Conservation (phyloP, 2,797 vertebrate species). For the Tangara arthus region DNA sequence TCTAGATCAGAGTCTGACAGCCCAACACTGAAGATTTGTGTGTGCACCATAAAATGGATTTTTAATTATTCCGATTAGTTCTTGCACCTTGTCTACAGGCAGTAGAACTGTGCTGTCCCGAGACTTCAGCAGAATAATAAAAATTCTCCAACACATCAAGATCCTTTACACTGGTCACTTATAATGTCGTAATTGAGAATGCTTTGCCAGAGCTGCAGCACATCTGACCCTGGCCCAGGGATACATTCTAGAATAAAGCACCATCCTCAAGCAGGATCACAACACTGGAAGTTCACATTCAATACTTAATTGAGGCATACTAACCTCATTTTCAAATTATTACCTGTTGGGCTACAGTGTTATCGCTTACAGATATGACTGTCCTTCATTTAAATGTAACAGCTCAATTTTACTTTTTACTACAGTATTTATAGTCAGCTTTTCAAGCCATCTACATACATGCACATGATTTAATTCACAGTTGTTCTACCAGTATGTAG, state of each 20-base stretch:
- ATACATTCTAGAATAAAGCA: neutral
- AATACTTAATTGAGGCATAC: neutral
- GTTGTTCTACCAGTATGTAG: rapidly evolving
- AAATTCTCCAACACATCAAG: neutral
- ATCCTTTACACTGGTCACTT: neutral
- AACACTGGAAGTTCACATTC: neutral
- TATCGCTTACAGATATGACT: neutral
- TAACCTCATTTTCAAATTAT: neutral
- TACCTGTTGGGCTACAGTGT: neutral
- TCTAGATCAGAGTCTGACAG: neutral
- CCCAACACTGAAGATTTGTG: neutral
- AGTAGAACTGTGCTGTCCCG: neutral
- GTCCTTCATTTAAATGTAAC: rapidly evolving
- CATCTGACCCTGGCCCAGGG: neutral
- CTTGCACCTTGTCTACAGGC: neutral
- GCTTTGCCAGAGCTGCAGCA: neutral
- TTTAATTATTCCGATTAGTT: neutral
- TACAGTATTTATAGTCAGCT: neutral
- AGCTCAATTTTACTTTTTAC: neutral
- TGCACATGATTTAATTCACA: rapidly evolving
- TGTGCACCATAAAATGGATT: neutral
- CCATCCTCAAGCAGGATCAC: neutral
- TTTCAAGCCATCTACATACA: neutral
- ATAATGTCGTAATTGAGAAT: rapidly evolving
- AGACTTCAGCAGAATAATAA: neutral